Conservation (phyloP, 1,140 invertebrate genomes). For the Listronotus oregonensis region DNA sequence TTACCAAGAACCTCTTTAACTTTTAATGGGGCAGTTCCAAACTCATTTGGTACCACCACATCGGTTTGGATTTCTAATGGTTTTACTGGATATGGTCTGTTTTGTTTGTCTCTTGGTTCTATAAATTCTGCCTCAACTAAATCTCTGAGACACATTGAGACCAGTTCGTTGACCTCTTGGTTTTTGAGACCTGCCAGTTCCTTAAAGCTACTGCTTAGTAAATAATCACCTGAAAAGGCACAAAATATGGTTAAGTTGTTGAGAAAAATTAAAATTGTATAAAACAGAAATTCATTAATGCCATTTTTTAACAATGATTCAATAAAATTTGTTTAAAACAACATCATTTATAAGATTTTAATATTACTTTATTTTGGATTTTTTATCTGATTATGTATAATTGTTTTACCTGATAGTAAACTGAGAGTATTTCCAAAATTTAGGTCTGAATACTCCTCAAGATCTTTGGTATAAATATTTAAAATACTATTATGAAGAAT, state of each 20-base stretch:
- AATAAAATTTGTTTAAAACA: too few relatives aligned
- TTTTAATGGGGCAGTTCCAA: constrained; percentile 42
- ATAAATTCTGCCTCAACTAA: constrained; percentile 88
- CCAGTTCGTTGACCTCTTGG: constrained; percentile 83
- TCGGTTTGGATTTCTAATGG: constrained; percentile 50
- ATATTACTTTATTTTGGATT: not conserved
- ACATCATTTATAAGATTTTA: too few relatives aligned
- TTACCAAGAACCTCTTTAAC: constrained; percentile 49
- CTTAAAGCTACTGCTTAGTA: constrained; percentile 76
- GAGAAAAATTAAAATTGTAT: too few relatives aligned
- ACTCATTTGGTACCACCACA: constrained; percentile 39
- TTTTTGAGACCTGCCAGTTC: constrained; percentile 79
- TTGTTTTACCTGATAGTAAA: constrained; percentile 75
- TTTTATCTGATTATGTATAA: too few relatives aligned
- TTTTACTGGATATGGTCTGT: constrained; percentile 76
- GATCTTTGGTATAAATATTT: constrained; percentile 49
- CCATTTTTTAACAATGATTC: too few relatives aligned
- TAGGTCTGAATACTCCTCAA: constrained; percentile 71
- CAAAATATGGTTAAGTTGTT: too few relatives aligned
- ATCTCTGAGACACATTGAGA: constrained; percentile 83
- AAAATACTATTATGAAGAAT: constrained; percentile 83
- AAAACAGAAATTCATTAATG: too few relatives aligned
- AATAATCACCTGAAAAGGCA: constrained; percentile 55
- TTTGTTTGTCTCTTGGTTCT: constrained; percentile 72
- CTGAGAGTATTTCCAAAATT: constrained; percentile 95